These are phyloP conservation scores for Branchinecta lynchi DNA, from an alignment of 1,140 invertebrate genomes.

Conservation along the genomic window DNA sequence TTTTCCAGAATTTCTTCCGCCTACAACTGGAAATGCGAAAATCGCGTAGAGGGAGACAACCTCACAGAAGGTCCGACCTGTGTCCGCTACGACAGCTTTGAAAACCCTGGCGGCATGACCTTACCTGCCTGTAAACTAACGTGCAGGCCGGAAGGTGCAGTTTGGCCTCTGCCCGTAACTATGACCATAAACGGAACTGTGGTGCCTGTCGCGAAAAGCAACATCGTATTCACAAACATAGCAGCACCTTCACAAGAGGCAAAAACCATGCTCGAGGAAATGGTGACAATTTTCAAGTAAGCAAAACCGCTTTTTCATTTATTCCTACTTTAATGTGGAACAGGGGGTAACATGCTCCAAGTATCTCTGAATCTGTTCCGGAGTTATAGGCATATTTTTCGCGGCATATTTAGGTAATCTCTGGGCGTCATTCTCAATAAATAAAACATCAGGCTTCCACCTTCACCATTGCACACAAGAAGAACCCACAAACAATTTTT, in stretches of 20 bases:
- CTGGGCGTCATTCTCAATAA: no score
- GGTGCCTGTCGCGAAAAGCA: not conserved
- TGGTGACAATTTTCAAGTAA: not conserved
- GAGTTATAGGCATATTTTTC: no score
- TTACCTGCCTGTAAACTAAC: not conserved
- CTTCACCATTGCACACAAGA: no score
- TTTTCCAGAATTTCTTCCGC: not conserved
- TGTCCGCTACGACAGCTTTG: not conserved
- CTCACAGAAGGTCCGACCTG: not conserved
- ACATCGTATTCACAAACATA: not conserved
- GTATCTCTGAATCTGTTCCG: no score
- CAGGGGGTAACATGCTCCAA: no score
- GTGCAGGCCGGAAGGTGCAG: not conserved
- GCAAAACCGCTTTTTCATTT: not conserved
- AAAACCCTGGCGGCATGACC: not conserved
- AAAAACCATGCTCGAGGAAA: not conserved
- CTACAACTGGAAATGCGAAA: conserved; percentile 1
- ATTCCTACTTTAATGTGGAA: no score
- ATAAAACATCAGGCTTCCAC: no score
- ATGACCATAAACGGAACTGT: not conserved
- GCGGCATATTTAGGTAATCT: no score
- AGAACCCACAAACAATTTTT: no score
- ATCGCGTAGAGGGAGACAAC: not conserved
- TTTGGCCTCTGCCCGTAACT: not conserved
- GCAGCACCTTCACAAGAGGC: not conserved